phyloP scores from a whole-genome alignment of 2,113 vertebrate species.

The Oncorhynchus tshawytscha region DNA sequence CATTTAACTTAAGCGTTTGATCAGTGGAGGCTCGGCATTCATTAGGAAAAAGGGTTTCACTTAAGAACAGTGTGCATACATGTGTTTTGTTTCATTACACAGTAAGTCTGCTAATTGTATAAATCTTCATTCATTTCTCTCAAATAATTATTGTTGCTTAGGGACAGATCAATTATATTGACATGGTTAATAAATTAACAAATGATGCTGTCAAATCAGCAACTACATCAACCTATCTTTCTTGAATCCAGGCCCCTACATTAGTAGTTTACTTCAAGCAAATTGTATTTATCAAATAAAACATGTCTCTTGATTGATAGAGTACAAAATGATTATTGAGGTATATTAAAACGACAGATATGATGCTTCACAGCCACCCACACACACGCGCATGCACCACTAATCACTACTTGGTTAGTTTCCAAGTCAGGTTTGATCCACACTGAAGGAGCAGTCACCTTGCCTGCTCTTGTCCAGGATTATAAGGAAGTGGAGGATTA shows the following conservation, averaged over 20 bases:
- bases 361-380: conserved; percentile 9
- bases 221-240: too few relatives aligned
- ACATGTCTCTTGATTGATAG: neutral
- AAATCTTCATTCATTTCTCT: neutral
- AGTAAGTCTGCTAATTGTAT: neutral
- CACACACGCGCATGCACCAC: conserved; percentile 1
- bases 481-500: conserved; percentile 70
- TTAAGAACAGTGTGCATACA: neutral
- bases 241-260: too few relatives aligned
- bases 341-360: too few relatives aligned
- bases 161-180: neutral
- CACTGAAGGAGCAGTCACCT: conserved; percentile 62
- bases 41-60: neutral
- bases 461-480: conserved; percentile 68
- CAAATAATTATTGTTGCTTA: neutral
- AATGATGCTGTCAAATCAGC: too few relatives aligned
- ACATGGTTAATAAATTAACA: neutral
- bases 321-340: too few relatives aligned
- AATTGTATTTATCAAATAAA: conserved; percentile 3
- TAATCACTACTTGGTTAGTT: conserved; percentile 7
- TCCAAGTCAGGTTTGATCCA: conserved; percentile 40
- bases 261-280: too few relatives aligned
- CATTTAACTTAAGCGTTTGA: neutral
- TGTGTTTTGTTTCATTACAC: conserved; percentile 1
- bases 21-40: neutral